A percentile compares a stretch with the other conserved stretches of the same genome.
Evolutionary conservation across 2,888 invertebrate species (phyloP).

Genomic region (Drosophila fulvimacula): DNA sequence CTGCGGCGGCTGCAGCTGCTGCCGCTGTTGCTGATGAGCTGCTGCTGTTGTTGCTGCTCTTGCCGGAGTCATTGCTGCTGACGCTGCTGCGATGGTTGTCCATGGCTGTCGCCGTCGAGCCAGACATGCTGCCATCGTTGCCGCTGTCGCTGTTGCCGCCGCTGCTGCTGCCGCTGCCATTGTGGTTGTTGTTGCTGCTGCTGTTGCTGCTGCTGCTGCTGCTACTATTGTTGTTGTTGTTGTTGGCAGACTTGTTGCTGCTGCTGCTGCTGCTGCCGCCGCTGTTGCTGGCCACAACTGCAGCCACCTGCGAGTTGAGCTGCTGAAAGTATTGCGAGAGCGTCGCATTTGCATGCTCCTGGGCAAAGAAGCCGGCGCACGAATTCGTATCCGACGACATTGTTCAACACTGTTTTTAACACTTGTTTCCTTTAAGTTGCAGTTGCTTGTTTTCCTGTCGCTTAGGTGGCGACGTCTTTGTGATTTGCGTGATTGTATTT

Average conservation of each 20-base stretch:
- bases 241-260: slow-evolving; percentile 44
- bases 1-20: slow-evolving; percentile 14
- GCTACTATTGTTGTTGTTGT: slow-evolving; percentile 44
- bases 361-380: slow-evolving; percentile 81
- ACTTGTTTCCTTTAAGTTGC: slow-evolving; percentile 26
- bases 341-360: slow-evolving; percentile 80
- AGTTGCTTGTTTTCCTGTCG: neutral
- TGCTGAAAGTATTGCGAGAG: slow-evolving; percentile 83
- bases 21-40: slow-evolving; percentile 9
- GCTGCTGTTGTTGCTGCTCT: slow-evolving; percentile 32
- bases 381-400: slow-evolving; percentile 75
- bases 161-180: slow-evolving; percentile 58
- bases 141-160: slow-evolving; percentile 38
- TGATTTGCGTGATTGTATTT: slow-evolving; percentile 61
- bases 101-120: slow-evolving; percentile 48
- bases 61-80: slow-evolving; percentile 48
- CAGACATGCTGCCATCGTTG: slow-evolving; percentile 38
- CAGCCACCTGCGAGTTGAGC: slow-evolving; percentile 77
- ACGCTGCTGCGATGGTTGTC: slow-evolving; percentile 57
- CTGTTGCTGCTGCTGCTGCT: slow-evolving; percentile 36
- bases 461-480: slow-evolving; percentile 69
- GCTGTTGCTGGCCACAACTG: slow-evolving; percentile 59
- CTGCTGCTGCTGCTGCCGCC: slow-evolving; percentile 44
- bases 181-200: slow-evolving; percentile 55
- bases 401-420: slow-evolving; percentile 18